Evolutionary conservation across 2,797 vertebrate genomes (phyloP).

Genomic region (Notoglanidium macrostoma): DNA sequence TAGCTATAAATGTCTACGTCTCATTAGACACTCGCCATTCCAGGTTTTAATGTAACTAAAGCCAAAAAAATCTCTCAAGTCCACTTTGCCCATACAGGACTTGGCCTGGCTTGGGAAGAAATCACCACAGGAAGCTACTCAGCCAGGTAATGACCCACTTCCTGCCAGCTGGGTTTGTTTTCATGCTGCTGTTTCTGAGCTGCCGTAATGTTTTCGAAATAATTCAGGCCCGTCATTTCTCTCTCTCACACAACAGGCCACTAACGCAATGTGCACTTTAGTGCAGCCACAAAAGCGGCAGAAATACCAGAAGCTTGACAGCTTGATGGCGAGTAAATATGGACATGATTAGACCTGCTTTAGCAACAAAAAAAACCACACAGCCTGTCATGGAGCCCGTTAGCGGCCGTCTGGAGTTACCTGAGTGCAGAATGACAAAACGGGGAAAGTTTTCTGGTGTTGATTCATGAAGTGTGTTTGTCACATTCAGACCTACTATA

Average conservation of each 20-base stretch:
- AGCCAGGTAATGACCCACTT: slow-evolving; percentile 44
- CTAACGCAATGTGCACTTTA: slow-evolving; percentile 15
- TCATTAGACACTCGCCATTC: slow-evolving; percentile 21
- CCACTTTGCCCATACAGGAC: slow-evolving; percentile 3
- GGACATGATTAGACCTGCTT: slow-evolving; percentile 24
- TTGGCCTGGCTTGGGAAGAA: background rate
- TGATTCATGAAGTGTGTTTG: slow-evolving; percentile 28
- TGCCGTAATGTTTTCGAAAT: slow-evolving; percentile 40
- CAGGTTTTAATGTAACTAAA: background rate
- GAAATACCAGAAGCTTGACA: slow-evolving; percentile 22
- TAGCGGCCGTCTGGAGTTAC: slow-evolving; percentile 31
- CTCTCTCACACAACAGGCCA: slow-evolving; percentile 7
- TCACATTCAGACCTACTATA: background rate
- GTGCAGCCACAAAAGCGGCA: background rate
- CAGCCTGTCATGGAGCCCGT: background rate
- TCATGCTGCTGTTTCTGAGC: slow-evolving; percentile 33
- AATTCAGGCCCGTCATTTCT: slow-evolving; percentile 31
- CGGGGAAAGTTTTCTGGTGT: slow-evolving; percentile 12
- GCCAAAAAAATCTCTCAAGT: slow-evolving; percentile 11
- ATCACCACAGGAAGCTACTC: slow-evolving; percentile 32
- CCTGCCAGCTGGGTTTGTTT: slow-evolving; percentile 45
- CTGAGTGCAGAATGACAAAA: background rate
- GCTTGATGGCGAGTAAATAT: slow-evolving; percentile 40
- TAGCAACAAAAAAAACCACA: slow-evolving; percentile 16
- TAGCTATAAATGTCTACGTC: slow-evolving; percentile 4